Evolutionary conservation across 2,888 invertebrate genomes (phyloP).

Genomic region (Drosophila fulvimacula): DNA sequence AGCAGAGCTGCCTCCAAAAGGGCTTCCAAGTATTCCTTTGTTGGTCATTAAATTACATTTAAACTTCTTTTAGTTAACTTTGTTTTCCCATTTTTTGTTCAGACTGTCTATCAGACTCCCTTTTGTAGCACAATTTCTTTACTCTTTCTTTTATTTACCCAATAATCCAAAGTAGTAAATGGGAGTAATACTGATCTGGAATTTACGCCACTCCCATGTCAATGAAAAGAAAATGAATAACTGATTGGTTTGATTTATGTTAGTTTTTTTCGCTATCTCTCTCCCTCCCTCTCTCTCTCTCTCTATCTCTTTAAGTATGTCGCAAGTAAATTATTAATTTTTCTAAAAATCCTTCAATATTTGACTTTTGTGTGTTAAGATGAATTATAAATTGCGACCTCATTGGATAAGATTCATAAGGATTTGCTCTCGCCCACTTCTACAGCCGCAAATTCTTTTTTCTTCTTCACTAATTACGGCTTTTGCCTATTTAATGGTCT

Average conservation of each 20-base stretch:
- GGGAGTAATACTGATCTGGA: background rate
- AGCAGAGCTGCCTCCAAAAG: conserved; percentile 4
- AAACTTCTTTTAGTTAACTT: conserved; percentile 45
- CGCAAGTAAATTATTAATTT: background rate
- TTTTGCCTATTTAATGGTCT: conserved; percentile 62
- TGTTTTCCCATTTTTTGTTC: conserved; percentile 18
- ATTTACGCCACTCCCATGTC: no score
- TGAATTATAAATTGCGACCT: conserved; percentile 17
- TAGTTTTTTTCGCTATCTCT: no score
- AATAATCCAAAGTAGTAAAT: background rate
- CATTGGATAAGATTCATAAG: conserved; percentile 12
- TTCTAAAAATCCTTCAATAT: background rate
- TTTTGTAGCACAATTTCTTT: background rate
- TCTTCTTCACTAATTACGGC: conserved; percentile 31
- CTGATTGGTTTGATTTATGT: no score
- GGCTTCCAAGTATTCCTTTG: conserved; percentile 55
- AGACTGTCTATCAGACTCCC: background rate
- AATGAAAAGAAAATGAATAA: no score
- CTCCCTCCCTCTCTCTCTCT: no score
- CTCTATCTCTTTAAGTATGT: no score
- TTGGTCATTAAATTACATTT: conserved; percentile 67
- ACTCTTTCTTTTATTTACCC: background rate
- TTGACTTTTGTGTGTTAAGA: background rate
- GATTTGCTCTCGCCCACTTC: conserved; percentile 7
- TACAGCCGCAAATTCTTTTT: conserved; percentile 19